These are phyloP conservation scores for Hyphantria cunea DNA, from an alignment of 1,140 invertebrate species.

Conservation along the genomic window DNA sequence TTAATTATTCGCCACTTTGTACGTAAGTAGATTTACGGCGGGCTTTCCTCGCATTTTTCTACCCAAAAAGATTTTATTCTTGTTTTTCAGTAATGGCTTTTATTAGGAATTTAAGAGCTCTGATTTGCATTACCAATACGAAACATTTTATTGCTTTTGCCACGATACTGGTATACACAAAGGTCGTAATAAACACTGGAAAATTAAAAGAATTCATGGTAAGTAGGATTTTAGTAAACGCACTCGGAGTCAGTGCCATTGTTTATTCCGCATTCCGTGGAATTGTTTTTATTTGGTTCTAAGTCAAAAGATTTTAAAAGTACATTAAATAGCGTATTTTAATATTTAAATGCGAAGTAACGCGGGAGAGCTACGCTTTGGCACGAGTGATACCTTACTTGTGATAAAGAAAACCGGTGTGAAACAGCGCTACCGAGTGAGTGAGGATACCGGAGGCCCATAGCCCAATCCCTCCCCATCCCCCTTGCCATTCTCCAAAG, in stretches of 20 bases:
- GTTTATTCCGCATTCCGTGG: conserved; percentile 11
- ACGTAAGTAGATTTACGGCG: conserved; percentile 79
- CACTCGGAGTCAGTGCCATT: conserved; percentile 4
- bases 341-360: no score
- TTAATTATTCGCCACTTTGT: conserved; percentile 81
- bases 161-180: conserved; percentile 30
- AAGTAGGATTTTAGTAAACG: conserved; percentile 18
- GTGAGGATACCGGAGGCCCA: no score
- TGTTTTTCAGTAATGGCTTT: conserved; percentile 51
- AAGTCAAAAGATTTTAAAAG: background rate
- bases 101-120: conserved; percentile 50
- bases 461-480: no score
- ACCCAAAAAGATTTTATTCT: conserved; percentile 41
- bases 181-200: conserved; percentile 23
- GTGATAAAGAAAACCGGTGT: no score
- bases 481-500: no score
- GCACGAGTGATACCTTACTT: no score
- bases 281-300: conserved; percentile 15
- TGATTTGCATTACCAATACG: conserved; percentile 53
- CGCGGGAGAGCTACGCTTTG: no score
- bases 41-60: conserved; percentile 64
- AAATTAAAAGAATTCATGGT: conserved; percentile 29
- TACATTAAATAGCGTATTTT: no score
- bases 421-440: no score
- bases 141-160: conserved; percentile 38